phyloP scores from a whole-genome alignment of 2,113 vertebrate species.

The Turdus rufiventris region DNA sequence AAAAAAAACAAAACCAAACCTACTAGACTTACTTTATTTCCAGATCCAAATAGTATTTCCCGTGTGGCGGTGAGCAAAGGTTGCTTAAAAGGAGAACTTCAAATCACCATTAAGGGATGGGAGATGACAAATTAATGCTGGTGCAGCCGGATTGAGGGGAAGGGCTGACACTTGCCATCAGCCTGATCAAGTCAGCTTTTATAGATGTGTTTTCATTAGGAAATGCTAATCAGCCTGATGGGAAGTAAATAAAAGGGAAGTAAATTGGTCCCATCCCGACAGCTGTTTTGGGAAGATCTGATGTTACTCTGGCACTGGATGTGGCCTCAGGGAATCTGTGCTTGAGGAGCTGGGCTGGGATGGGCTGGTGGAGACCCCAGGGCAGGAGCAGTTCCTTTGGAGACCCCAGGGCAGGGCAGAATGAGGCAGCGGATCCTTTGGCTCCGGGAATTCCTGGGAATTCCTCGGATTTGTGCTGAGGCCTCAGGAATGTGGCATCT shows the following conservation, averaged over 20 bases:
- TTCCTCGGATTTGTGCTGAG: neutral
- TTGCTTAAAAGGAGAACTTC: neutral
- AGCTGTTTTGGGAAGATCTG: rapidly evolving
- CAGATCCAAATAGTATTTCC: neutral
- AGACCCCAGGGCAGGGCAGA: neutral
- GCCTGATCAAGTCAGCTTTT: neutral
- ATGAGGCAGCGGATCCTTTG: neutral
- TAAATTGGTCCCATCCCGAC: neutral
- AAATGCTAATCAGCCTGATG: neutral
- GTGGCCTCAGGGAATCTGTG: rapidly evolving
- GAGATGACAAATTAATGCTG: neutral
- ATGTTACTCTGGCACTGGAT: rapidly evolving
- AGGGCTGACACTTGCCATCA: neutral
- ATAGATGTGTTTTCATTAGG: neutral
- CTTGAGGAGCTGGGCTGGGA: rapidly evolving
- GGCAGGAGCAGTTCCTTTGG: rapidly evolving
- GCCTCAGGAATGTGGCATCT: neutral
- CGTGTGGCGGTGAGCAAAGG: rapidly evolving
- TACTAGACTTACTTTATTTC: neutral
- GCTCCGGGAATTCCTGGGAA: neutral
- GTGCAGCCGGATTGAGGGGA: rapidly evolving
- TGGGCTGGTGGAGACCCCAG: no score
- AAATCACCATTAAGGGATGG: neutral
- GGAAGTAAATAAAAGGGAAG: neutral
- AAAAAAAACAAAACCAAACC: no score